A percentile compares a stretch with the other conserved stretches of the same genome.
Conservation (phyloP, 2,888 invertebrate genomes). For the Drosophila silvestris region DNA sequence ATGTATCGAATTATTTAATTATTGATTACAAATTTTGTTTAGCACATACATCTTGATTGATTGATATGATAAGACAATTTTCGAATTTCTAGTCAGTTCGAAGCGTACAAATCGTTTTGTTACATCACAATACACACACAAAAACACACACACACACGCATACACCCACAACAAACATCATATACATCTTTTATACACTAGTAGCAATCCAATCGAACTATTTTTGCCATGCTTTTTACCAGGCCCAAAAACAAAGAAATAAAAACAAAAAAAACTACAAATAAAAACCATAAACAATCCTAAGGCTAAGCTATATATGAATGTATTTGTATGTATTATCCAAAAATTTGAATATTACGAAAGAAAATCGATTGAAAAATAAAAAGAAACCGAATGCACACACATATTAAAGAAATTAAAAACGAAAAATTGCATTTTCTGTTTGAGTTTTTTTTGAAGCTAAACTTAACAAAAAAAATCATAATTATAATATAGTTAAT, state of each 20-base stretch:
- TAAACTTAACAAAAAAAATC: conserved; percentile 25
- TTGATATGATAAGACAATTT: conserved; percentile 48
- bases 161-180: conserved; percentile 14
- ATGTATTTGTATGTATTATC: conserved; percentile 63
- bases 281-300: conserved; percentile 54
- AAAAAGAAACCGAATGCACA: conserved; percentile 32
- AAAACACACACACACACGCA: conserved; percentile 17
- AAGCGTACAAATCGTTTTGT: conserved; percentile 61
- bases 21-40: conserved; percentile 39
- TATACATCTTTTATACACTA: conserved; percentile 29
- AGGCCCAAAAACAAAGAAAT: conserved; percentile 41
- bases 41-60: conserved; percentile 27
- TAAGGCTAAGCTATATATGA: conserved; percentile 63
- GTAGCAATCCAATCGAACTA: conserved; percentile 45
- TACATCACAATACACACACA: conserved; percentile 28
- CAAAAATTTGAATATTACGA: conserved; percentile 23
- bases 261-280: conserved; percentile 47
- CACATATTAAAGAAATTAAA: conserved; percentile 20
- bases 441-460: conserved; percentile 37
- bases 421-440: conserved; percentile 30
- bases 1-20: conserved; percentile 40
- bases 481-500: conserved; percentile 48
- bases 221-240: conserved; percentile 63
- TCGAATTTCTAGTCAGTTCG: conserved; percentile 65
- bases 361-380: conserved; percentile 1